Percentiles rank a stretch among this genome's conserved stretches.
Conservation (phyloP, 2,888 invertebrate species). For the Drosophila fungiperda region DNA sequence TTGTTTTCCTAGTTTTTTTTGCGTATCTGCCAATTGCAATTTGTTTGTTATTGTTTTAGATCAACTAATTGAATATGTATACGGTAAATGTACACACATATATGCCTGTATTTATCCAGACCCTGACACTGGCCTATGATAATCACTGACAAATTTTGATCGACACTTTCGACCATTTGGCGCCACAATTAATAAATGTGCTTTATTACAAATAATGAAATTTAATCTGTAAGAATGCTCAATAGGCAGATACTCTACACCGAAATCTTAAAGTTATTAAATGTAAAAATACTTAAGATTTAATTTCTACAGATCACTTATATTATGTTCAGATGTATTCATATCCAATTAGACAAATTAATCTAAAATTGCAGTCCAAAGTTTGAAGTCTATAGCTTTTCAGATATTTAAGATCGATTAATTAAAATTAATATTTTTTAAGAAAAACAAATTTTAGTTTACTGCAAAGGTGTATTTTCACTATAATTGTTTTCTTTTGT, state of each 20-base stretch:
- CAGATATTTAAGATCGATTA: not conserved
- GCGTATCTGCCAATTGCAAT: slow-evolving; percentile 30
- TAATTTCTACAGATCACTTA: not conserved
- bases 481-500: slow-evolving; percentile 1
- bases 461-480: slow-evolving; percentile 12
- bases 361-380: not conserved
- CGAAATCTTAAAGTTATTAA: not conserved
- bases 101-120: slow-evolving; percentile 8
- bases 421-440: not conserved
- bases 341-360: not conserved
- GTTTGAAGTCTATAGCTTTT: not conserved
- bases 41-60: slow-evolving; percentile 60
- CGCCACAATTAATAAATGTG: slow-evolving; percentile 60
- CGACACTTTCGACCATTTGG: slow-evolving; percentile 68
- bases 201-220: slow-evolving; percentile 29
- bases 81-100: too few species aligned
- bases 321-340: not conserved
- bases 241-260: not conserved
- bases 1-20: slow-evolving; percentile 12
- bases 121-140: slow-evolving; percentile 25
- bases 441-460: slow-evolving; percentile 11
- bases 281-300: not conserved
- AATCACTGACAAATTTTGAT: slow-evolving; percentile 48
- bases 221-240: slow-evolving; percentile 6
- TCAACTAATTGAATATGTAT: slow-evolving; percentile 50